These are phyloP conservation scores for Parotia lawesii DNA, from an alignment of 2,113 vertebrate species.

Conservation along the genomic window DNA sequence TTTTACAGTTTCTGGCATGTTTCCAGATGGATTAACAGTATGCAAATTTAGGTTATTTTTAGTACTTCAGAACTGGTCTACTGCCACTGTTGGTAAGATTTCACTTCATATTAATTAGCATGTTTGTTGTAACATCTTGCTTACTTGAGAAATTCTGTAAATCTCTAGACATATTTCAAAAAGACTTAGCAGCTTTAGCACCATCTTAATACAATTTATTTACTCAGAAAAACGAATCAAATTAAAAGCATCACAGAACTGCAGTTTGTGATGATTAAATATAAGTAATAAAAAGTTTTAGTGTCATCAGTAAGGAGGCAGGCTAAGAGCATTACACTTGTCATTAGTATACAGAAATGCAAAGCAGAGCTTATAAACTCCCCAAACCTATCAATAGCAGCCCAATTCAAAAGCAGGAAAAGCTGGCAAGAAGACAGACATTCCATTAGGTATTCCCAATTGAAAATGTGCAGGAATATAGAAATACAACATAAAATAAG, in stretches of 20 bases:
- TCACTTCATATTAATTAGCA: background rate
- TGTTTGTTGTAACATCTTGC: background rate
- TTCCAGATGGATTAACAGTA: background rate
- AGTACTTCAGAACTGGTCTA: background rate
- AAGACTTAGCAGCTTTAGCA: background rate
- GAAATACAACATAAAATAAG: background rate
- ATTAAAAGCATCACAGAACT: background rate
- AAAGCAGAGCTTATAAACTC: background rate
- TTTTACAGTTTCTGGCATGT: background rate
- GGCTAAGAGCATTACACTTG: background rate
- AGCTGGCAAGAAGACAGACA: background rate
- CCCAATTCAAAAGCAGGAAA: background rate
- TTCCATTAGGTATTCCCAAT: background rate
- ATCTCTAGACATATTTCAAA: background rate
- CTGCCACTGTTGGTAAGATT: background rate
- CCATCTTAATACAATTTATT: background rate
- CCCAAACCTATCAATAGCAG: background rate
- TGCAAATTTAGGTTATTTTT: background rate
- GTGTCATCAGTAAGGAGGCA: background rate
- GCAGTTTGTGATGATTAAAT: background rate
- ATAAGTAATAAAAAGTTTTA: background rate
- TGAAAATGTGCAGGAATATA: background rate
- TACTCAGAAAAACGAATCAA: background rate
- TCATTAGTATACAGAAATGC: background rate
- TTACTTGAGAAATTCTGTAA: conserved; percentile 10